A percentile compares a stretch with the other conserved stretches of the same genome.
Evolutionary conservation across 2,797 vertebrate genomes (phyloP).

Genomic region (Crenuchus spilurus): DNA sequence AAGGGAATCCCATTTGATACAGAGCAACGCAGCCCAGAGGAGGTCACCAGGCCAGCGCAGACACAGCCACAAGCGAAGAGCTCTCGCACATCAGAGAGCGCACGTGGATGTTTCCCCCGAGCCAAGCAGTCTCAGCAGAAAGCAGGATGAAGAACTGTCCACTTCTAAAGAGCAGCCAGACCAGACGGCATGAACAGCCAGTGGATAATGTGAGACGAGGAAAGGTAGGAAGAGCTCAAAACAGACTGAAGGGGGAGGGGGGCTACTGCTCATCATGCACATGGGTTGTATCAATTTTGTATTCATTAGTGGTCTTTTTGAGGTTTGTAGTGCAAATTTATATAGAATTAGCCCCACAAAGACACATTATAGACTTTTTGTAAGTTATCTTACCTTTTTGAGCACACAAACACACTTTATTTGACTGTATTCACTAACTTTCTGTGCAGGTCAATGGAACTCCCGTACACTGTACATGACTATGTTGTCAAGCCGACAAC

Average conservation of each 20-base stretch:
- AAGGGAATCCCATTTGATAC: no score
- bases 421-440: no score
- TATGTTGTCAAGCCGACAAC: no score
- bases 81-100: slow-evolving; percentile 71
- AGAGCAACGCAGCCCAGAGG: slow-evolving; percentile 68
- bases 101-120: slow-evolving; percentile 79
- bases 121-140: slow-evolving; percentile 58
- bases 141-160: slow-evolving; percentile 42
- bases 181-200: not conserved
- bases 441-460: no score
- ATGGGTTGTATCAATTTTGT: slow-evolving; percentile 12
- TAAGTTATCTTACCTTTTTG: no score
- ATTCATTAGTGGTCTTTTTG: slow-evolving; percentile 12
- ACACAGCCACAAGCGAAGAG: slow-evolving; percentile 63
- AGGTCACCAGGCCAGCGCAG: slow-evolving; percentile 71
- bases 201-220: not conserved
- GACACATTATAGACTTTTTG: no score
- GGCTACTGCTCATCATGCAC: not conserved
- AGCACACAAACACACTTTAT: no score
- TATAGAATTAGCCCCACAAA: no score
- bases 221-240: slow-evolving; percentile 26
- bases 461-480: no score
- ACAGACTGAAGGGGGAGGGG: not conserved
- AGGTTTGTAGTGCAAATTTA: no score
- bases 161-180: slow-evolving; percentile 11